phyloP scores from a whole-genome alignment of 2,113 vertebrate genomes.

The Papio anubis region DNA sequence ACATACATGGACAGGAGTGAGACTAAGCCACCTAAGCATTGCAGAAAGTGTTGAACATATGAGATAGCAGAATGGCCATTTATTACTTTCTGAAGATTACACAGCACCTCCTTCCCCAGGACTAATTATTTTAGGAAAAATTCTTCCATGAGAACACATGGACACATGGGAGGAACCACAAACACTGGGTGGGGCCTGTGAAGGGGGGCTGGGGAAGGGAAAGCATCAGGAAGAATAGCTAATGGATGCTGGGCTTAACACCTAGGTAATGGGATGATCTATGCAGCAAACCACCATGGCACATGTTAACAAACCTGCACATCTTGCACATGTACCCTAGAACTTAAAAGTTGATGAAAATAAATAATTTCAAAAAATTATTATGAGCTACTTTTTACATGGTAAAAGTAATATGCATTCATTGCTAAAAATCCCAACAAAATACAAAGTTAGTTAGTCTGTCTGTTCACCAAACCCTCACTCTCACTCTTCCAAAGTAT shows the following conservation, averaged over 20 bases:
- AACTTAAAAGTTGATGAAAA: too few species aligned
- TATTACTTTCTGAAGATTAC: conserved; percentile 20
- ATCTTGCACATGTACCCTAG: too few species aligned
- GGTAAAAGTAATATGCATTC: neutral
- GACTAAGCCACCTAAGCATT: neutral
- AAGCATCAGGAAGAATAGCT: too few species aligned
- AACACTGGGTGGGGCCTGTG: too few species aligned
- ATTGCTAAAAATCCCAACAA: conserved; percentile 13
- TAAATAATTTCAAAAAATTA: neutral
- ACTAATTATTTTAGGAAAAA: neutral
- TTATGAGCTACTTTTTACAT: neutral
- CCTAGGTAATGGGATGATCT: too few species aligned
- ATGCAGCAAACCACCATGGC: too few species aligned
- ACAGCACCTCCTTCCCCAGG: conserved; percentile 11
- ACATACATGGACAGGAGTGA: neutral
- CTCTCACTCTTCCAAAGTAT: neutral
- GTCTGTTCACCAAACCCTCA: conserved; percentile 3
- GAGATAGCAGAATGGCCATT: neutral
- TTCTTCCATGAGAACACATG: neutral
- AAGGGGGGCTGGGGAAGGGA: too few species aligned
- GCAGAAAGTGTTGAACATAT: neutral
- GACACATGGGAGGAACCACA: too few species aligned
- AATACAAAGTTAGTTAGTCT: neutral
- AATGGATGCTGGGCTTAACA: too few species aligned
- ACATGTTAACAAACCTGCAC: too few species aligned